These are phyloP conservation scores for Orientallactaga sibirica DNA, from an alignment of 2,797 vertebrate species.

Conservation along the genomic window DNA sequence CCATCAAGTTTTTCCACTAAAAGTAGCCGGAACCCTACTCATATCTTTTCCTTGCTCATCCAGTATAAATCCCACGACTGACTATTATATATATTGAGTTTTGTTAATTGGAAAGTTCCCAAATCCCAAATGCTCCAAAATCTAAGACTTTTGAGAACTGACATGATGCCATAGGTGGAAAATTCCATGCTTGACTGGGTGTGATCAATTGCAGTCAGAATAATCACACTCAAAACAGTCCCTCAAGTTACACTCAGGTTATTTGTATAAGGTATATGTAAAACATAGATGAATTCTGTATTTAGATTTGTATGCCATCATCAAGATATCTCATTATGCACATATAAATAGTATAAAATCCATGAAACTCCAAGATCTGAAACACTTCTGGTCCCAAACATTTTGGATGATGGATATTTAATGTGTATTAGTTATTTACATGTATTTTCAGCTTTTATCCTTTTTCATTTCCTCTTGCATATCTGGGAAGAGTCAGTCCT, in stretches of 20 bases:
- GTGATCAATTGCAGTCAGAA: background rate
- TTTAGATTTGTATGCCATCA: background rate
- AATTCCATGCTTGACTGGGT: background rate
- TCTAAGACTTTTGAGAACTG: background rate
- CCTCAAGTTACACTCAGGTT: background rate
- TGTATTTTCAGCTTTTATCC: background rate
- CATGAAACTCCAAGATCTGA: background rate
- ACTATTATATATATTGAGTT: background rate
- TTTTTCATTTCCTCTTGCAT: slow-evolving; percentile 60
- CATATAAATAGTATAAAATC: background rate
- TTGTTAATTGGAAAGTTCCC: background rate
- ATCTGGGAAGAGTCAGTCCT: slow-evolving; percentile 34
- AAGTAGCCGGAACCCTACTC: background rate
- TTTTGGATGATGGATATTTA: background rate
- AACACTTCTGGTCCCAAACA: background rate
- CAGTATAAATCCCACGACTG: background rate
- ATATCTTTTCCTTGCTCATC: slow-evolving; percentile 1
- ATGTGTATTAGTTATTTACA: background rate
- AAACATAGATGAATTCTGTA: background rate
- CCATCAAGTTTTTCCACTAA: background rate
- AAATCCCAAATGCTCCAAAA: background rate
- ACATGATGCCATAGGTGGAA: too few relatives aligned
- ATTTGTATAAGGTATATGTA: background rate
- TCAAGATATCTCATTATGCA: background rate
- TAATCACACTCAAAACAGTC: background rate